Percentiles rank a stretch among this genome's conserved stretches.
Evolutionary conservation across 2,113 vertebrate species (phyloP).

Genomic region (Oreochromis niloticus): DNA sequence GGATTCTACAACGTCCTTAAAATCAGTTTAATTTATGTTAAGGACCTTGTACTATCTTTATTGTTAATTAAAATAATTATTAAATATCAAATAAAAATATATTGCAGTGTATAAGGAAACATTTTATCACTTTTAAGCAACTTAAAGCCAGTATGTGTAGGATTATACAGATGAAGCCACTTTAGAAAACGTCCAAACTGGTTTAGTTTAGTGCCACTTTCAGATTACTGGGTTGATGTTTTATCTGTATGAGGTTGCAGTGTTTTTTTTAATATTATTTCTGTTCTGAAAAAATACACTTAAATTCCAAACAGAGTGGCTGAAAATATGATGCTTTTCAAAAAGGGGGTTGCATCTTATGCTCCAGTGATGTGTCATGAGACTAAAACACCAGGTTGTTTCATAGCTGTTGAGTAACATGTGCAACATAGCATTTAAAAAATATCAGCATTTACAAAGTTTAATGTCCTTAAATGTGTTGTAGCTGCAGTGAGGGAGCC

Average conservation of each 20-base stretch:
- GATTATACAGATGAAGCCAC: not conserved
- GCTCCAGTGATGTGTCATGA: not conserved
- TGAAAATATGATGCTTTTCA: not conserved
- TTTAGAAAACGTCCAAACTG: not conserved
- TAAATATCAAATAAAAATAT: not conserved
- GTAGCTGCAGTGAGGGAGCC: conserved; percentile 76
- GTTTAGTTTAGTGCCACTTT: not conserved
- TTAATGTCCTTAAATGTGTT: not conserved
- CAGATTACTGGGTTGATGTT: not conserved
- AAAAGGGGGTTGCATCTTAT: not conserved
- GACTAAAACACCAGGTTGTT: not conserved
- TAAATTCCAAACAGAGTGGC: not conserved
- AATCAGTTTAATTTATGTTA: not conserved
- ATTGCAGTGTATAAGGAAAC: not conserved
- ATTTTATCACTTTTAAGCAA: not conserved
- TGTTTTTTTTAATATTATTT: not conserved
- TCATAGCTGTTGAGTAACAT: not conserved
- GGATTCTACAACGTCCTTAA: not conserved
- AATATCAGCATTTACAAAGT: too few relatives aligned
- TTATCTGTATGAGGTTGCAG: not conserved
- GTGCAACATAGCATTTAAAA: not conserved
- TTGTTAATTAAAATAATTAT: not conserved
- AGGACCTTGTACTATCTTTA: not conserved
- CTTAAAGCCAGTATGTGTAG: not conserved
- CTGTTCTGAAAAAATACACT: not conserved